These are phyloP conservation scores for Connochaetes taurinus DNA, from an alignment of 2,113 vertebrate species.

Conservation along the genomic window DNA sequence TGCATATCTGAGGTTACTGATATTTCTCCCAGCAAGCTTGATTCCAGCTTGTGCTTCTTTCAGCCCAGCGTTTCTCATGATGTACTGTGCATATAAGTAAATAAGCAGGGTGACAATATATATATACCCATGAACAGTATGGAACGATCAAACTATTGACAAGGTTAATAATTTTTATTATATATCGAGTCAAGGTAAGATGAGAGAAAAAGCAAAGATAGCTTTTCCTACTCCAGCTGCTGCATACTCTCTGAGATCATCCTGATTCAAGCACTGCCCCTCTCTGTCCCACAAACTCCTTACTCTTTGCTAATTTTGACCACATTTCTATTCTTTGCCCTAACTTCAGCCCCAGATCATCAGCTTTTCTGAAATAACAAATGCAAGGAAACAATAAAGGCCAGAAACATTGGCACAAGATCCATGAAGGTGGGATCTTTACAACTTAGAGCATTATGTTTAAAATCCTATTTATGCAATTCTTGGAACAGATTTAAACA, in stretches of 20 bases:
- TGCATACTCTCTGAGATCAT: not conserved
- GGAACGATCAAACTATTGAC: not conserved
- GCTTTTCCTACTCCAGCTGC: not conserved
- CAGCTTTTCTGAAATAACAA: not conserved
- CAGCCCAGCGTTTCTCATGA: too few relatives aligned
- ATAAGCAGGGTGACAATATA: not conserved
- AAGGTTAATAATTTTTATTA: not conserved
- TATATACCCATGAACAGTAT: not conserved
- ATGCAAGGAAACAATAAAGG: not conserved
- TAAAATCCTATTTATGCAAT: not conserved
- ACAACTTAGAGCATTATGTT: not conserved
- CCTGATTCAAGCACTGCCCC: not conserved
- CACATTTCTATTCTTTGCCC: not conserved
- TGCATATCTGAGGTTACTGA: not conserved
- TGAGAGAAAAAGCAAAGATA: not conserved
- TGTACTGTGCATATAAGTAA: not conserved
- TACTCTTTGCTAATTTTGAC: not conserved
- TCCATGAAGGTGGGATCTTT: accelerated
- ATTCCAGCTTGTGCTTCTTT: not conserved
- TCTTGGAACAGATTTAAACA: not conserved
- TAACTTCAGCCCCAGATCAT: not conserved
- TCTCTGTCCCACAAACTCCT: accelerated
- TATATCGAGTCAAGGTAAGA: not conserved
- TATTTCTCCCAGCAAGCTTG: not conserved
- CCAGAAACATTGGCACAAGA: not conserved